Conservation (phyloP, 2,113 vertebrate genomes). For the Chionis minor region DNA sequence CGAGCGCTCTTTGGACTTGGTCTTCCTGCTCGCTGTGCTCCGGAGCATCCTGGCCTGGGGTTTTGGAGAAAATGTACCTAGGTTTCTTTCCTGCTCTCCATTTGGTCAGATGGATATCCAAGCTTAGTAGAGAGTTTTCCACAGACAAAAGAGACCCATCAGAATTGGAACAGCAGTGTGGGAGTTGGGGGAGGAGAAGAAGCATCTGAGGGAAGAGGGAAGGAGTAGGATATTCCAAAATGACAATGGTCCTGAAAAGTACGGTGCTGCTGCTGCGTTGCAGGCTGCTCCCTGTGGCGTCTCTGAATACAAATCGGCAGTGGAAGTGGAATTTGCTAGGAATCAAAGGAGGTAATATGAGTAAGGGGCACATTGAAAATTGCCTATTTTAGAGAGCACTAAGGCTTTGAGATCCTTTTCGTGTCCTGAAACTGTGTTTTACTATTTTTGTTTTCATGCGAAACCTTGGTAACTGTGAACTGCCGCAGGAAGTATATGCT, state of each 20-base stretch:
- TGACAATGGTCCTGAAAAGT: neutral
- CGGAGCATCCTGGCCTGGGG: neutral
- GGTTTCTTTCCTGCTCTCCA: fast-evolving
- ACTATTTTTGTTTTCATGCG: neutral
- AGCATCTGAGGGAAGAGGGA: neutral
- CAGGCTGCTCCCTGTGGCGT: neutral
- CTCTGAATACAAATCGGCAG: neutral
- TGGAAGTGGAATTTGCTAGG: neutral
- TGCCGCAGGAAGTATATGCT: neutral
- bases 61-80: neutral
- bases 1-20: neutral
- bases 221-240: neutral
- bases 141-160: neutral
- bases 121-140: neutral
- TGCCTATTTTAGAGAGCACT: neutral
- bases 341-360: neutral
- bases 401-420: neutral
- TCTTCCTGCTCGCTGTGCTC: neutral
- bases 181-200: too few species aligned
- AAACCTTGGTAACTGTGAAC: neutral
- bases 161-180: neutral
- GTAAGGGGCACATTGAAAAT: neutral
- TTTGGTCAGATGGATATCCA: neutral
- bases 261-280: neutral
- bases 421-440: neutral